These are phyloP conservation scores for Enteromius treurensis DNA, from an alignment of 2,797 vertebrate species.

Conservation along the genomic window DNA sequence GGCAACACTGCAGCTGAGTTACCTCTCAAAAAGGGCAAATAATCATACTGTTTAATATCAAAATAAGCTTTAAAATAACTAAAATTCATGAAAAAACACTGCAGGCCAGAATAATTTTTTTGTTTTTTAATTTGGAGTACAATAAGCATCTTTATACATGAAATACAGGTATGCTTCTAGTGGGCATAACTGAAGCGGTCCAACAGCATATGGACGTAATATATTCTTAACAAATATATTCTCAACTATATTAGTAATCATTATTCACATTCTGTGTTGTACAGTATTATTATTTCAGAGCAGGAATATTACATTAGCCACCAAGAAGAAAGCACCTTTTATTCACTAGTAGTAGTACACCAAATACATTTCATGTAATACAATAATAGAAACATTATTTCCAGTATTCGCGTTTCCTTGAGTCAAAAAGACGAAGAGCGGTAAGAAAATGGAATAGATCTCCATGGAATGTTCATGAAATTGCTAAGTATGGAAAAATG, in stretches of 20 bases:
- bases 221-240: constrained; percentile 44
- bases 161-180: constrained; percentile 1
- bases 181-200: not conserved
- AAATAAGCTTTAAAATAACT: not conserved
- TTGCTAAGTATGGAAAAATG: not conserved
- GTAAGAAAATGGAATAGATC: constrained; percentile 35
- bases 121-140: constrained; percentile 17
- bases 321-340: constrained; percentile 10
- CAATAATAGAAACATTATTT: constrained; percentile 16
- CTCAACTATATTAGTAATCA: constrained; percentile 25
- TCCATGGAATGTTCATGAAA: constrained; percentile 46
- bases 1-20: too few species aligned
- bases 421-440: constrained; percentile 1
- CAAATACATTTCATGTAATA: constrained; percentile 39
- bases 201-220: constrained; percentile 20
- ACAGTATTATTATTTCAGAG: constrained; percentile 30
- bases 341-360: constrained; percentile 32
- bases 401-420: not conserved
- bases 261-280: constrained; percentile 36
- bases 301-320: constrained; percentile 25
- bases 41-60: not conserved
- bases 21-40: too few species aligned
- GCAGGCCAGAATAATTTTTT: not conserved
- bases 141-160: constrained; percentile 34
- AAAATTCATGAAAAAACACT: not conserved